Percentiles rank a stretch among this genome's conserved stretches.
phyloP scores from a whole-genome alignment of 2,888 invertebrate species.

The Clivina fossor region DNA sequence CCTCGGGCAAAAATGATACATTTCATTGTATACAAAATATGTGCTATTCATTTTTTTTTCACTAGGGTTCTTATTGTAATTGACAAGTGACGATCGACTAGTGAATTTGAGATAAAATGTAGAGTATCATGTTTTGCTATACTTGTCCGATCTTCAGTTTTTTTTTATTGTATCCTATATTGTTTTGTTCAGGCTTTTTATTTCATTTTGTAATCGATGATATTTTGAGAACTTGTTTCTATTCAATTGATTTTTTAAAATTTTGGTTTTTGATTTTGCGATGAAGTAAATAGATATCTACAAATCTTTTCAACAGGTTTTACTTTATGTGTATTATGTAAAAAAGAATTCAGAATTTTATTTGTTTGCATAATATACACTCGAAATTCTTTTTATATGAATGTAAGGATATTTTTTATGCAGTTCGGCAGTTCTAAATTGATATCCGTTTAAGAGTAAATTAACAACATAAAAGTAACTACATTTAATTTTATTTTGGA shows the following conservation, averaged over 20 bases:
- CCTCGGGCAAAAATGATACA: constrained; percentile 8
- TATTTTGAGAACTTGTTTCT: neutral
- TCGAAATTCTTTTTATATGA: too few species aligned
- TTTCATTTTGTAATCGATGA: neutral
- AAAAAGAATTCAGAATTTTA: neutral
- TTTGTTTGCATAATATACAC: neutral
- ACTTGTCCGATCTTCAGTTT: constrained; percentile 3
- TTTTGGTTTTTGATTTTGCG: neutral
- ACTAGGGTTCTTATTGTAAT: constrained; percentile 13
- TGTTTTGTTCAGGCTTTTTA: neutral
- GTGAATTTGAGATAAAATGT: too few species aligned
- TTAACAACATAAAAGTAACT: too few species aligned
- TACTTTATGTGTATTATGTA: neutral
- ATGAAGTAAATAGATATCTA: neutral
- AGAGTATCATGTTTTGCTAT: constrained; percentile 10
- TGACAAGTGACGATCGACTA: constrained; percentile 11
- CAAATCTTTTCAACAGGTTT: neutral
- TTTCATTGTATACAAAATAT: too few species aligned
- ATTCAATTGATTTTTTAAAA: neutral
- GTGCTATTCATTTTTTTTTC: too few species aligned
- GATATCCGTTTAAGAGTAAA: too few species aligned
- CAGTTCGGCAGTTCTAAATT: too few species aligned
- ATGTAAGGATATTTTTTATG: too few species aligned
- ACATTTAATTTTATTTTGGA: too few species aligned
- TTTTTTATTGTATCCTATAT: neutral